phyloP scores from a whole-genome alignment of 2,888 invertebrate species.

The Limenitis arthemis region DNA sequence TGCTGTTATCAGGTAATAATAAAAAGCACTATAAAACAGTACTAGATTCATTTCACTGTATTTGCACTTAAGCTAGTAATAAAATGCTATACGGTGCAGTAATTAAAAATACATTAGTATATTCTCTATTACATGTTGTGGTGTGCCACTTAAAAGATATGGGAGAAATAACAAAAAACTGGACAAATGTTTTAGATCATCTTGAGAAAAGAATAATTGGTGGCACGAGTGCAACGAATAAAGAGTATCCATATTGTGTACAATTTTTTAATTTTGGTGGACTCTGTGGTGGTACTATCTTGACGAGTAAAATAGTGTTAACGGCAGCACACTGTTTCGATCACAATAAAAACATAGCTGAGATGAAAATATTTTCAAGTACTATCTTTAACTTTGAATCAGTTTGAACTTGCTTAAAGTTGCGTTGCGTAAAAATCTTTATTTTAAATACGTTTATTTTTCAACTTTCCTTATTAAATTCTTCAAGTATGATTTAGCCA shows the following conservation, averaged over 20 bases:
- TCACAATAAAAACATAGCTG: conserved; percentile 30
- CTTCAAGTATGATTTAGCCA: no score
- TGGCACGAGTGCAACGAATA: conserved; percentile 24
- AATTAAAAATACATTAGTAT: conserved; percentile 9
- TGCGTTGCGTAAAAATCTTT: no score
- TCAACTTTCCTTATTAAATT: no score
- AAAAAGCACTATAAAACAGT: not conserved
- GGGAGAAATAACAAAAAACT: conserved; percentile 27
- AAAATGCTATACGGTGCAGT: conserved; percentile 19
- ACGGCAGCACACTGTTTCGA: conserved; percentile 42
- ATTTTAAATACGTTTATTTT: no score
- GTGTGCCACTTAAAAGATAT: conserved; percentile 33
- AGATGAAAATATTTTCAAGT: conserved; percentile 38
- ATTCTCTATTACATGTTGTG: conserved; percentile 10
- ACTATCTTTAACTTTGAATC: conserved; percentile 12
- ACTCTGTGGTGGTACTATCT: conserved; percentile 34
- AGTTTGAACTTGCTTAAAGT: not conserved
- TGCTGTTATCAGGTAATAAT: not conserved
- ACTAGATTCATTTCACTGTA: not conserved
- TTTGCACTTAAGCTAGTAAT: conserved; percentile 12
- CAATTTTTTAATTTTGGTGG: conserved; percentile 35
- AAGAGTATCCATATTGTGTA: conserved; percentile 31
- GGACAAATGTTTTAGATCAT: conserved; percentile 16
- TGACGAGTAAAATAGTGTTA: conserved; percentile 33
- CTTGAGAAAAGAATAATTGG: conserved; percentile 30